Percentiles rank a stretch among this genome's conserved stretches.
These are phyloP conservation scores for Lucinisca nassula DNA, from an alignment of 2,888 invertebrate species.

Conservation along the genomic window DNA sequence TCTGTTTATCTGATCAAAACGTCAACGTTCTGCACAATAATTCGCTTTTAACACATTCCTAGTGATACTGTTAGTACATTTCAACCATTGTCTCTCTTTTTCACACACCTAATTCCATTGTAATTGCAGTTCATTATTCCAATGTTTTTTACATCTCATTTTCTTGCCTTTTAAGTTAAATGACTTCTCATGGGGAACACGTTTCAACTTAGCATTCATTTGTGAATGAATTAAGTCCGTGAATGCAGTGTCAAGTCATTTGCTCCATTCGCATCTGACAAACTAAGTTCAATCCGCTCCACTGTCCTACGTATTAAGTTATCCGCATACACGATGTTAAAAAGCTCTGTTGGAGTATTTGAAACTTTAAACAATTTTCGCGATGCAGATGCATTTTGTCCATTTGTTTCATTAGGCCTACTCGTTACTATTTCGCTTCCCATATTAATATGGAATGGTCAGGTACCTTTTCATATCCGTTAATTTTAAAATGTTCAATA, in stretches of 20 bases:
- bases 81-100: neutral
- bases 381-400: neutral
- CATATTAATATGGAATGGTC: conserved; percentile 25
- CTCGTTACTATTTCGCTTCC: neutral
- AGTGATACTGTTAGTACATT: neutral
- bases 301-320: neutral
- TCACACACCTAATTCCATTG: conserved; percentile 3
- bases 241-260: neutral
- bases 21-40: conserved; percentile 14
- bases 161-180: neutral
- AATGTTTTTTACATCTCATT: neutral
- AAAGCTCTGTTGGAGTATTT: neutral
- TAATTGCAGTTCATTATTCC: neutral
- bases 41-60: neutral
- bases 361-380: neutral
- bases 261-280: neutral
- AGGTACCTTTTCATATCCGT: conserved; percentile 7
- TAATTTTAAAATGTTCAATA: neutral
- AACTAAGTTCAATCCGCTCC: neutral
- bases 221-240: neutral
- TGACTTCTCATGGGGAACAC: neutral
- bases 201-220: neutral
- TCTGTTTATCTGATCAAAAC: neutral
- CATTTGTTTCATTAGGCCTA: neutral
- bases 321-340: neutral